phyloP scores from a whole-genome alignment of 2,113 vertebrate genomes.

The Erpornis zantholeuca region DNA sequence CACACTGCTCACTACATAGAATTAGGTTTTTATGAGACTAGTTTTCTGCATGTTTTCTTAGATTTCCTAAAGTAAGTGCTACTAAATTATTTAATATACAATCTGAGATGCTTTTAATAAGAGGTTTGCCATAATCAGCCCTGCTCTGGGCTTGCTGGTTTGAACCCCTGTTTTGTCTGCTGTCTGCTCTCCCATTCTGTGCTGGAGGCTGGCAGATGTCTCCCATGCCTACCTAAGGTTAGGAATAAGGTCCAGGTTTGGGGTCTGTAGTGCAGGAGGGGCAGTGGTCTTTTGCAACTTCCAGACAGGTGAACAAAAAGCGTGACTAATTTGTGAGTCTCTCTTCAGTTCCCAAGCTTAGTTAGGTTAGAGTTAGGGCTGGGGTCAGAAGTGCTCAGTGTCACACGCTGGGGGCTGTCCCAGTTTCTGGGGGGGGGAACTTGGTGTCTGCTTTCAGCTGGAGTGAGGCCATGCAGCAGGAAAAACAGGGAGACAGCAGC shows the following conservation, averaged over 20 bases:
- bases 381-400: background rate
- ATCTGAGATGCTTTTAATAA: background rate
- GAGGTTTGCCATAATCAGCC: background rate
- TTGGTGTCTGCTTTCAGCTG: background rate
- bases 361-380: background rate
- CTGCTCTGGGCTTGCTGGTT: background rate
- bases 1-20: background rate
- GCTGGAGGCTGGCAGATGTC: background rate
- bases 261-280: background rate
- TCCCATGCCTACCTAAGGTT: background rate
- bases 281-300: background rate
- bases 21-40: background rate
- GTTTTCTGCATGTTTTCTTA: background rate
- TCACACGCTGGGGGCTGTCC: background rate
- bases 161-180: background rate
- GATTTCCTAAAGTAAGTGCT: background rate
- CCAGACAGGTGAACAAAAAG: conserved; percentile 41
- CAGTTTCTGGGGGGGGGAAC: background rate
- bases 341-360: background rate
- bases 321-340: background rate
- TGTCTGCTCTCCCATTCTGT: background rate
- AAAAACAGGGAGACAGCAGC: background rate
- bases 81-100: background rate
- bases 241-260: background rate
- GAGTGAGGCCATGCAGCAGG: background rate